phyloP scores from a whole-genome alignment of 64 coral and sea anemone species.

The Porites lutea region DNA sequence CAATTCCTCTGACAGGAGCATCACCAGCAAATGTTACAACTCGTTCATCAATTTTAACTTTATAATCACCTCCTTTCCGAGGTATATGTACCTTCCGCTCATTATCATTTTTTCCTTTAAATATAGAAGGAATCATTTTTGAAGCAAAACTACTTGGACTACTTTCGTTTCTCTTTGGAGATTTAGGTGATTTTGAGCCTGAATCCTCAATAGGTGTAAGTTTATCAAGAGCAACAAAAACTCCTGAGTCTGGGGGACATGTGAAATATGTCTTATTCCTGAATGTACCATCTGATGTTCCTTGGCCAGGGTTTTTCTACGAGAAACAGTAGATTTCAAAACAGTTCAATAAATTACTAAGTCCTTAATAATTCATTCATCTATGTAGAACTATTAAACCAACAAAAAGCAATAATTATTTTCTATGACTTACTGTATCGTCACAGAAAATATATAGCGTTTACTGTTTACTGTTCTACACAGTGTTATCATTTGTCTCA shows the following conservation, averaged over 20 bases:
- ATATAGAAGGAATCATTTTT: neutral
- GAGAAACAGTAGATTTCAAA: neutral
- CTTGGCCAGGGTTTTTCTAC: conserved; percentile 58
- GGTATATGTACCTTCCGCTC: neutral
- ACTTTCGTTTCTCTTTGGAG: too few relatives aligned
- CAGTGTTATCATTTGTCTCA: too few relatives aligned
- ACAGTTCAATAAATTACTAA: too few relatives aligned
- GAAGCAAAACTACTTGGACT: too few relatives aligned
- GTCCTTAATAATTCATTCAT: too few relatives aligned
- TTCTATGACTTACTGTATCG: too few relatives aligned
- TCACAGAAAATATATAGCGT: too few relatives aligned
- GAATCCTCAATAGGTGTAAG: neutral
- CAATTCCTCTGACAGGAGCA: conserved; percentile 18
- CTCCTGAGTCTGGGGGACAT: conserved; percentile 53
- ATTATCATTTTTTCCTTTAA: conserved; percentile 11
- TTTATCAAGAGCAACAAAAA: conserved; percentile 89
- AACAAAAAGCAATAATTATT: too few relatives aligned
- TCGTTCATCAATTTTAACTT: conserved; percentile 52
- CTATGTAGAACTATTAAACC: too few relatives aligned
- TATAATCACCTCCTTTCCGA: neutral
- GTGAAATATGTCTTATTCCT: conserved; percentile 67
- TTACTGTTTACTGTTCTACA: too few relatives aligned
- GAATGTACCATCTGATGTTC: conserved; percentile 80
- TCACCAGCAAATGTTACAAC: conserved; percentile 10
- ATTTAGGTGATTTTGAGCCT: neutral